Evolutionary conservation across 2,888 invertebrate genomes (phyloP).

Genomic region (Meganola albula): DNA sequence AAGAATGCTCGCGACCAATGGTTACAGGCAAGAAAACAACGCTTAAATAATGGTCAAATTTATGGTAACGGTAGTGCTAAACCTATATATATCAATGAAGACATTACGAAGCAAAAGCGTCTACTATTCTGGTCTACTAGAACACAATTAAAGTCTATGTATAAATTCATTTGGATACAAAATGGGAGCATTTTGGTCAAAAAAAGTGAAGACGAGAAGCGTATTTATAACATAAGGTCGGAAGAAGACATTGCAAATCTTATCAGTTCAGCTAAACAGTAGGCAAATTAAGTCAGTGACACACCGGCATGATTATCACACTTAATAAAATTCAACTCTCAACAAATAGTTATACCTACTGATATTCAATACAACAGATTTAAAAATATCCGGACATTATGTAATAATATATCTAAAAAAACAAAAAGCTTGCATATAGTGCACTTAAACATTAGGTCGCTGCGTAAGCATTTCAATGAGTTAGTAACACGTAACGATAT

Average conservation of each 20-base stretch:
- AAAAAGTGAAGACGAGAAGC: constrained; percentile 11
- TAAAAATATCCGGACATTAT: background rate
- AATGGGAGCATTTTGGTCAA: constrained; percentile 9
- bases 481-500: background rate
- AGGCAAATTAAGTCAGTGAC: background rate
- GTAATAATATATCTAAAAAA: background rate
- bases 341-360: background rate
- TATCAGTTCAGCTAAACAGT: background rate
- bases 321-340: background rate
- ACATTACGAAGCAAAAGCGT: background rate
- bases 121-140: constrained; percentile 2
- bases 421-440: background rate
- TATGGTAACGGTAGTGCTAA: constrained; percentile 1
- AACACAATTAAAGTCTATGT: constrained; percentile 4
- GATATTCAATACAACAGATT: background rate
- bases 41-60: constrained; percentile 1
- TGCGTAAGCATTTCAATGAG: background rate
- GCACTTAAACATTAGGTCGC: background rate
- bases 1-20: constrained; percentile 2
- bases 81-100: constrained; percentile 5
- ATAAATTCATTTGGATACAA: constrained; percentile 13
- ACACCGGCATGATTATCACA: background rate
- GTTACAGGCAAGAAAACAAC: constrained; percentile 1
- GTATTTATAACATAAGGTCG: constrained; percentile 8
- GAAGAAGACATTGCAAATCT: constrained; percentile 2